phyloP scores from a whole-genome alignment of 2,888 invertebrate genomes.

The Eustalomyia histrio region DNA sequence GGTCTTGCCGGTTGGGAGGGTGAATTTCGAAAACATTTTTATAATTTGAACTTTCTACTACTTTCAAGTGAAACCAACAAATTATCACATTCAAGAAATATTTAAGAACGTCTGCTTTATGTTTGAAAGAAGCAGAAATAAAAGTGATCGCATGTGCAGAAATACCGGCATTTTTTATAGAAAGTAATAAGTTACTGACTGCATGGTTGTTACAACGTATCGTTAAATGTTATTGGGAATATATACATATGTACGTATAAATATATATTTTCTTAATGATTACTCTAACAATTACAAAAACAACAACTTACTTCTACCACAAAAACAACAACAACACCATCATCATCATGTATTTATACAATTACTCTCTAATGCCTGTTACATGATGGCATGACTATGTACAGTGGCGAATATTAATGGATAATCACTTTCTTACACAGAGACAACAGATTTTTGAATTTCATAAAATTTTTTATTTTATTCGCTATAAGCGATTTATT shows the following conservation, averaged over 20 bases:
- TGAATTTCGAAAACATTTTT: no score
- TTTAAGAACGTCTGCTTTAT: constrained; percentile 29
- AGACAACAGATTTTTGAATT: no score
- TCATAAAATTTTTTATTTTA: no score
- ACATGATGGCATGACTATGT: constrained; percentile 48
- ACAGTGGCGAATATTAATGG: no score
- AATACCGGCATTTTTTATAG: constrained; percentile 11
- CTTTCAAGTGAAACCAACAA: no score
- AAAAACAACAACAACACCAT: constrained; percentile 13
- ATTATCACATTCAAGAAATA: neutral
- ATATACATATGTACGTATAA: no score
- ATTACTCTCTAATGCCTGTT: constrained; percentile 57
- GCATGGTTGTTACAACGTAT: constrained; percentile 27
- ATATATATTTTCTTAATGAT: constrained; percentile 30
- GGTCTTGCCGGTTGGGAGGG: no score
- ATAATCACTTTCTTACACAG: no score
- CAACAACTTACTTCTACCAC: neutral
- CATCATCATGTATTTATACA: constrained; percentile 41
- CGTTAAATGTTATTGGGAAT: constrained; percentile 56
- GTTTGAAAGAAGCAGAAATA: constrained; percentile 20
- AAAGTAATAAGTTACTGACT: neutral
- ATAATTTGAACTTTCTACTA: no score
- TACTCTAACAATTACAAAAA: constrained; percentile 28
- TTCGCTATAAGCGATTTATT: no score
- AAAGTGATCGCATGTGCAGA: constrained; percentile 46